Conservation (phyloP, 2,113 vertebrate genomes). For the Cardinalis cardinalis region DNA sequence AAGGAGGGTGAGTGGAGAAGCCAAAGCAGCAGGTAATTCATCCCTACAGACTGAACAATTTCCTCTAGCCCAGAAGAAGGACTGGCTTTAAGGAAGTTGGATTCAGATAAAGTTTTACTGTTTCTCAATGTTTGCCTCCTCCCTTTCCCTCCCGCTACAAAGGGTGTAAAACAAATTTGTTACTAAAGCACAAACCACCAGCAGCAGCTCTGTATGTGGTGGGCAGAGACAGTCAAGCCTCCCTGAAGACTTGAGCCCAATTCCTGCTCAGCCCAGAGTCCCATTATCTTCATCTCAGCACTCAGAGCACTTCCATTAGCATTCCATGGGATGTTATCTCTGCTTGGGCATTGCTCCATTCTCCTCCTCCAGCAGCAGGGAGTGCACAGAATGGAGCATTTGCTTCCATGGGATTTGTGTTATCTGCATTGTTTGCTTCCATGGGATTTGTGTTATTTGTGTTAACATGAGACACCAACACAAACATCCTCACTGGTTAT, state of each 20-base stretch:
- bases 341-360: neutral
- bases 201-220: neutral
- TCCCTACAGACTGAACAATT: neutral
- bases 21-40: neutral
- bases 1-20: neutral
- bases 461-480: neutral
- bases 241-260: neutral
- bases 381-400: rapidly evolving
- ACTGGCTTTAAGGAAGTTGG: neutral
- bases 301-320: neutral
- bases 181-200: neutral
- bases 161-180: neutral
- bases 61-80: neutral
- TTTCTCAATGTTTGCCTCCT: neutral
- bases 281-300: neutral
- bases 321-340: neutral
- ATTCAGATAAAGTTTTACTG: neutral
- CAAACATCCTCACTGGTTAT: neutral
- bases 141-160: neutral
- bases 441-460: neutral
- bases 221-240: neutral
- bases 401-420: neutral
- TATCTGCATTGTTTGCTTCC: neutral
- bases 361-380: neutral
- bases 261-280: neutral